Percentiles rank a stretch among this genome's conserved stretches.
Conservation (phyloP, 2,888 invertebrate genomes). For the Cataglyphis livida region DNA sequence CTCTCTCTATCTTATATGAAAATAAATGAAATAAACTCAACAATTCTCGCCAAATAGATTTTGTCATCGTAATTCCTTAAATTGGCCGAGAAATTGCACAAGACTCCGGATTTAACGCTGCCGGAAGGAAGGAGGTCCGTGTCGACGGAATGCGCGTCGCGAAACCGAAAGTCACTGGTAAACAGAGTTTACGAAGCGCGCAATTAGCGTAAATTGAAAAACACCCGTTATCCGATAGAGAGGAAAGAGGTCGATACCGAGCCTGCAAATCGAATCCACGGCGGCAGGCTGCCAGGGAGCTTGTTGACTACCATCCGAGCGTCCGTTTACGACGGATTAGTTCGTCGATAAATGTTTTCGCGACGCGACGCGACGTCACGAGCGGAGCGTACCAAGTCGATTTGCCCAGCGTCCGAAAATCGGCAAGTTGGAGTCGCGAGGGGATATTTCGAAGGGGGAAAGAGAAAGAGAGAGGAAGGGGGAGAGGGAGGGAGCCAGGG, state of each 20-base stretch:
- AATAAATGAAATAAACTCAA: neutral
- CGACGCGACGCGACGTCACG: slow-evolving; percentile 11
- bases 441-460: neutral
- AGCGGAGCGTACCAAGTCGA: neutral
- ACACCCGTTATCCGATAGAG: slow-evolving; percentile 60
- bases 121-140: neutral
- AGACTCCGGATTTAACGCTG: slow-evolving; percentile 8
- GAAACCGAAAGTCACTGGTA: slow-evolving; percentile 41
- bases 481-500: neutral
- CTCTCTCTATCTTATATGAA: neutral
- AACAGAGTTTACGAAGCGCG: slow-evolving; percentile 51
- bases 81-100: slow-evolving; percentile 36
- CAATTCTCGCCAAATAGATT: neutral
- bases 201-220: slow-evolving; percentile 61
- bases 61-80: slow-evolving; percentile 14
- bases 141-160: slow-evolving; percentile 29
- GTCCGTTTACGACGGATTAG: slow-evolving; percentile 54
- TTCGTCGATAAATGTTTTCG: slow-evolving; percentile 61
- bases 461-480: neutral
- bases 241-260: slow-evolving; percentile 63
- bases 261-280: slow-evolving; percentile 55
- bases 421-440: slow-evolving; percentile 30
- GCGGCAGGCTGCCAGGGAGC: slow-evolving; percentile 74
- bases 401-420: slow-evolving; percentile 9
- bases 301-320: slow-evolving; percentile 64